Evolutionary conservation across 2,797 vertebrate species (phyloP).

Genomic region (Austrolebias charrua): DNA sequence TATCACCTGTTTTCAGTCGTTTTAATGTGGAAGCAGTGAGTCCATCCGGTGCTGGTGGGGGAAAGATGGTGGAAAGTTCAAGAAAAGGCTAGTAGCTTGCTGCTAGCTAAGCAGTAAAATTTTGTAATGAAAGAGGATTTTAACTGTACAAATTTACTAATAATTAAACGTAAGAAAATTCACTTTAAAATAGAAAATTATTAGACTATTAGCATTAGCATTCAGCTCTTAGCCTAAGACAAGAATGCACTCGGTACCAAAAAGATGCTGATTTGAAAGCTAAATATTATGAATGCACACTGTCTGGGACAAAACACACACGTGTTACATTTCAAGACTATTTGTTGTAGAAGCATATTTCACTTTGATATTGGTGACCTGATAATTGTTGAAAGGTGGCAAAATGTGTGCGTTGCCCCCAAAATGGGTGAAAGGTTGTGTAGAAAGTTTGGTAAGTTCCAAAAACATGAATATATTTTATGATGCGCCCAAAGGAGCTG

Average conservation of each 20-base stretch:
- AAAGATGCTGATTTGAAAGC: neutral
- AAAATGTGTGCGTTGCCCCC: neutral
- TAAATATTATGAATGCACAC: neutral
- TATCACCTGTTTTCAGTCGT: neutral
- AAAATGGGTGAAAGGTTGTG: neutral
- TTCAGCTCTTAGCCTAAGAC: neutral
- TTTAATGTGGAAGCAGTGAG: neutral
- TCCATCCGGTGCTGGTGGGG: neutral
- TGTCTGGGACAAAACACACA: neutral
- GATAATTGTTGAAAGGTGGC: constrained; percentile 8
- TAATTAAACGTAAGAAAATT: neutral
- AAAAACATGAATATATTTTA: no score
- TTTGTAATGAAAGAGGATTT: neutral
- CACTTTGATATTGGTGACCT: constrained; percentile 2
- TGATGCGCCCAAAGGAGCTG: neutral
- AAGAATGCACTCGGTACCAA: neutral
- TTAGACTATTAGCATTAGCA: constrained; percentile 11
- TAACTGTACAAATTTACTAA: neutral
- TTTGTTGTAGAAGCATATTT: constrained; percentile 22
- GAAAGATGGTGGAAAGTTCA: neutral
- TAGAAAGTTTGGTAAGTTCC: no score
- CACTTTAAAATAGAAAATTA: neutral
- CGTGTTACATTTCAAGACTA: neutral
- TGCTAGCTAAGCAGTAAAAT: neutral
- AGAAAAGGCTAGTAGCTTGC: neutral